Evolutionary conservation across 1,140 invertebrate genomes (phyloP).

Genomic region (Catajapyx aquilonaris): DNA sequence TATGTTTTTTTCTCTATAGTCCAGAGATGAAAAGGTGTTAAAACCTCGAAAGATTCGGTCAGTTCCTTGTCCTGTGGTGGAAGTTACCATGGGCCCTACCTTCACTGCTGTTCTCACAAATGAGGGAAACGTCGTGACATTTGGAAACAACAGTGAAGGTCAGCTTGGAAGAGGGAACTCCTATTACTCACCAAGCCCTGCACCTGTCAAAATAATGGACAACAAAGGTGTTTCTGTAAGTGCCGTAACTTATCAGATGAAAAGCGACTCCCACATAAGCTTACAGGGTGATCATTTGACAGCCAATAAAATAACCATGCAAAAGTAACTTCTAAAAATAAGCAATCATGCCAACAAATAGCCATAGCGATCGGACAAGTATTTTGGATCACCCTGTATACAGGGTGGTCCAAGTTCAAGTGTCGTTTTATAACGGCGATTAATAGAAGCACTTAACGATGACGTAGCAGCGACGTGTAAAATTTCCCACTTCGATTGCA

Average conservation of each 20-base stretch:
- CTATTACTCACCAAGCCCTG: constrained; percentile 20
- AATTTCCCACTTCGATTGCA: no score
- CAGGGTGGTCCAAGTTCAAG: no score
- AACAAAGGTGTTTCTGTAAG: constrained; percentile 30
- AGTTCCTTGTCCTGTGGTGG: no score
- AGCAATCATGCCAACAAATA: not conserved
- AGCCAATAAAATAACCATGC: constrained; percentile 18
- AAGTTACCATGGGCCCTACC: constrained; percentile 30
- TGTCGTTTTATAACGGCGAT: no score
- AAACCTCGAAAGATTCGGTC: constrained; percentile 9
- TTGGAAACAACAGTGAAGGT: constrained; percentile 37
- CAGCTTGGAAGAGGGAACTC: constrained; percentile 30
- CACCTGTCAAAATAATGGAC: constrained; percentile 29
- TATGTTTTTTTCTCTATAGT: no score
- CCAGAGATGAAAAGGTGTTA: no score
- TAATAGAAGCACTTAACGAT: no score
- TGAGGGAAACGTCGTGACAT: constrained; percentile 39
- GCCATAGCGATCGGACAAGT: no score
- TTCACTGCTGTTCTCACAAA: constrained; percentile 38
- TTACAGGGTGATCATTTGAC: no score
- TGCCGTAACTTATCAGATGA: not conserved
- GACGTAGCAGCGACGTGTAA: no score
- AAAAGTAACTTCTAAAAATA: constrained; percentile 13
- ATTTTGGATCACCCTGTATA: no score
- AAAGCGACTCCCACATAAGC: constrained; percentile 6